A percentile compares a stretch with the other conserved stretches of the same genome.
Conservation (phyloP, 2,888 invertebrate genomes). For the Laothoe populi region DNA sequence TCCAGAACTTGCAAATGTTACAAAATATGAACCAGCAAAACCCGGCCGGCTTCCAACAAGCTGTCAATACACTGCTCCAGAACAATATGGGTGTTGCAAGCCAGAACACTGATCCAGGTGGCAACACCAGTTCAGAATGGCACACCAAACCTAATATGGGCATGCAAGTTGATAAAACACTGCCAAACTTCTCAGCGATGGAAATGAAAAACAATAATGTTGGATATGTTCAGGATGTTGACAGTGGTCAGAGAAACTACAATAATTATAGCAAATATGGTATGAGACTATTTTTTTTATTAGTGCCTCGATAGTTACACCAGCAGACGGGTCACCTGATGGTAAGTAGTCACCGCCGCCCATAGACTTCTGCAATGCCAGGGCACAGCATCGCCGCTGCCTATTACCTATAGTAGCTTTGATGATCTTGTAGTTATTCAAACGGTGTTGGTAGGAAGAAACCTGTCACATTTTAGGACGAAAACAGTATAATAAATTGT, state of each 20-base stretch:
- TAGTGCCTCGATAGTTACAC: too few relatives aligned
- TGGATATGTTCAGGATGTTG: background rate
- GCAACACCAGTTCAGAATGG: background rate
- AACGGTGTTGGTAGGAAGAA: too few relatives aligned
- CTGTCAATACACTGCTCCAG: slow-evolving; percentile 5
- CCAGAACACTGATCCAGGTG: background rate
- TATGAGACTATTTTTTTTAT: background rate
- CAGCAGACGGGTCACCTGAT: too few relatives aligned
- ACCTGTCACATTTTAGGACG: too few relatives aligned
- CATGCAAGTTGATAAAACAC: background rate
- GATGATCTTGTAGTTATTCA: too few relatives aligned
- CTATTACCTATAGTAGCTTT: too few relatives aligned
- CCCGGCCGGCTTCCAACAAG: background rate
- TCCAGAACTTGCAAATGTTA: background rate
- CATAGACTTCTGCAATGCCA: too few relatives aligned
- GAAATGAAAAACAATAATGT: background rate
- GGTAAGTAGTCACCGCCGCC: too few relatives aligned
- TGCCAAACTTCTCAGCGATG: background rate
- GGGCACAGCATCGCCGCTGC: too few relatives aligned
- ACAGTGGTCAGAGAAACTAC: background rate
- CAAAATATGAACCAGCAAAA: slow-evolving; percentile 19
- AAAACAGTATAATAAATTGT: too few relatives aligned
- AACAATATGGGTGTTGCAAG: background rate
- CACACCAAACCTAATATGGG: background rate
- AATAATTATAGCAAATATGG: background rate